Percentiles rank a stretch among this genome's conserved stretches.
These are phyloP conservation scores for Subanguina moxae DNA, from an alignment of 1,140 invertebrate species.

Conservation along the genomic window DNA sequence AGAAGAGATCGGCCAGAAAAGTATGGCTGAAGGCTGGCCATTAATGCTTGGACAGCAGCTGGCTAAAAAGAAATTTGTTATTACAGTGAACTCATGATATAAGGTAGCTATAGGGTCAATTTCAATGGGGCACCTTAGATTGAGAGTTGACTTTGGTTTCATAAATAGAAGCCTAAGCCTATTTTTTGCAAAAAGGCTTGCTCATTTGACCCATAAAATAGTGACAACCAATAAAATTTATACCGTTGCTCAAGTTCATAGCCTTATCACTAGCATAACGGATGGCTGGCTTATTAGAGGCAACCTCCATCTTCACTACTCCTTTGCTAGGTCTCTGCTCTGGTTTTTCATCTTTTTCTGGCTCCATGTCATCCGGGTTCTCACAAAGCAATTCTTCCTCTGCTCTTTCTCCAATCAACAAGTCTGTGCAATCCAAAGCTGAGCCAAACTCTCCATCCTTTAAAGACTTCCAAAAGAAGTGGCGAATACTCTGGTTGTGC, in stretches of 20 bases:
- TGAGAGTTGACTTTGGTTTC: no score
- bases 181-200: no score
- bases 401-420: constrained; percentile 8
- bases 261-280: constrained; percentile 24
- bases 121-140: no score
- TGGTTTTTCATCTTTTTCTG: not conserved
- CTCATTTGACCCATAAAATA: no score
- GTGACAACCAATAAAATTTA: not conserved
- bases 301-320: constrained; percentile 5
- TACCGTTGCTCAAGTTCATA: constrained; percentile 11
- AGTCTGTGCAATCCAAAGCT: constrained; percentile 27
- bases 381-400: not conserved
- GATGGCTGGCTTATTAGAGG: constrained; percentile 22
- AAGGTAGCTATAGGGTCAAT: no score
- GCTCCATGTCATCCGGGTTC: not conserved
- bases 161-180: no score
- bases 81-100: no score
- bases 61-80: no score
- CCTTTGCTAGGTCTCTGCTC: no score
- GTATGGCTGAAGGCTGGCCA: constrained; percentile 14
- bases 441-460: not conserved
- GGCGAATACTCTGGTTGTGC: constrained; percentile 15
- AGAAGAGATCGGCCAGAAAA: constrained; percentile 22
- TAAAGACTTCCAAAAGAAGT: constrained; percentile 11
- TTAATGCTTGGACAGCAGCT: constrained; percentile 16